A percentile compares a stretch with the other conserved stretches of the same genome.
Conservation (phyloP, 2,797 vertebrate species). For the Sus cebifrons region DNA sequence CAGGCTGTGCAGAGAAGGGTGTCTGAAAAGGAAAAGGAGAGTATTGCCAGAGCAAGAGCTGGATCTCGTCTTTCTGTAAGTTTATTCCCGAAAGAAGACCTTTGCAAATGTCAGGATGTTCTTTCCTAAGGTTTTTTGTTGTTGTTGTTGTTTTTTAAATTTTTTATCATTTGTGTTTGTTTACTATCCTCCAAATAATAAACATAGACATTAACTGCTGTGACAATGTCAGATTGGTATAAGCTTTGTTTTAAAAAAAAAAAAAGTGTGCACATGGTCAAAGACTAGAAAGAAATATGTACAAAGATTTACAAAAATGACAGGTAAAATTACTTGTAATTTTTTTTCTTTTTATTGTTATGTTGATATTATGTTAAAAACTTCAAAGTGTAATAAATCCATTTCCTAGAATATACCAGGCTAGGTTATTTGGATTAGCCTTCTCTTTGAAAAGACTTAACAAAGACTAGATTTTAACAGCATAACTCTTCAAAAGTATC, state of each 20-base stretch:
- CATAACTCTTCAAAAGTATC: background rate
- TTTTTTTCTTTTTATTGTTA: constrained; percentile 43
- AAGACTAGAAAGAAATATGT: constrained; percentile 1
- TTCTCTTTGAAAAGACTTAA: constrained; percentile 48
- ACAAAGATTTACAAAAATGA: background rate
- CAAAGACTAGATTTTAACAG: constrained; percentile 54
- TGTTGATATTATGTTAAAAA: constrained; percentile 24
- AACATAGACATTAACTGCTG: background rate
- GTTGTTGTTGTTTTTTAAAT: background rate
- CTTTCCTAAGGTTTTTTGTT: background rate
- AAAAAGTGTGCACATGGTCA: background rate
- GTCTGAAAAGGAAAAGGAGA: constrained; percentile 97
- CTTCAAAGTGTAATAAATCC: background rate
- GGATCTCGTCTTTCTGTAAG: constrained; percentile 94
- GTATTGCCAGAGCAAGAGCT: constrained; percentile 95
- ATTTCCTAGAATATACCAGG: background rate
- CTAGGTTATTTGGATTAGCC: constrained; percentile 47
- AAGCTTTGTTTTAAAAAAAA: background rate
- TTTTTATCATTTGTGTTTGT: constrained; percentile 43
- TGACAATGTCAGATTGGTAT: constrained; percentile 34
- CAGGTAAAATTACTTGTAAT: constrained; percentile 17
- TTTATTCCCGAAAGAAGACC: constrained; percentile 60
- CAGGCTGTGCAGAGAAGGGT: constrained; percentile 96
- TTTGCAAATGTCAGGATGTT: background rate
- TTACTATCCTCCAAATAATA: constrained; percentile 33